These are phyloP conservation scores for Bombus pyrosoma DNA, from an alignment of 1,140 invertebrate species.

Conservation along the genomic window DNA sequence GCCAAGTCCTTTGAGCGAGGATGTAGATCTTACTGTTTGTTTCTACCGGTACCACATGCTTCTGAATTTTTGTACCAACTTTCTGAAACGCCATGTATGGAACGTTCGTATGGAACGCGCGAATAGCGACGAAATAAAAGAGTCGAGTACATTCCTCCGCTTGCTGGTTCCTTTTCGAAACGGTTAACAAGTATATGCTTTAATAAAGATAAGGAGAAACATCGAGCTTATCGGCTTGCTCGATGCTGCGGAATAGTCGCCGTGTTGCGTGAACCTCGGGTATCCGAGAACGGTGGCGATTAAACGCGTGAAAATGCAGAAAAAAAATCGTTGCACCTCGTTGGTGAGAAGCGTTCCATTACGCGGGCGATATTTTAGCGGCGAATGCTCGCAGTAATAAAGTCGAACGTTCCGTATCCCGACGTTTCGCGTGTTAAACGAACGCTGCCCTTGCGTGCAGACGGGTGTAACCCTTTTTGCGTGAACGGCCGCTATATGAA, in stretches of 20 bases:
- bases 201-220: slow-evolving; percentile 47
- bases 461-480: not conserved
- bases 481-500: not conserved
- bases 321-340: not conserved
- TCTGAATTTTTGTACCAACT: not conserved
- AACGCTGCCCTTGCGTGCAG: not conserved
- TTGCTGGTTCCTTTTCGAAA: not conserved
- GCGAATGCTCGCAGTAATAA: slow-evolving; percentile 20
- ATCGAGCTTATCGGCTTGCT: slow-evolving; percentile 1
- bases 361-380: slow-evolving; percentile 28
- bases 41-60: not conserved
- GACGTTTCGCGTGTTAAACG: not conserved
- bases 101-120: not conserved
- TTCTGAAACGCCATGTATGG: not conserved
- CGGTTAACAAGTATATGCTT: slow-evolving; percentile 23
- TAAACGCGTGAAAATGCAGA: not conserved
- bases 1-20: no score
- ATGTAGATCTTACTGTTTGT: not conserved
- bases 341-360: slow-evolving; percentile 15
- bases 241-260: not conserved
- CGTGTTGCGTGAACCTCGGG: not conserved
- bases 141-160: no score
- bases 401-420: not conserved
- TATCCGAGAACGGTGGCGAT: not conserved
- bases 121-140: not conserved